Conservation (phyloP, 2,888 invertebrate genomes). For the Danaus chrysippus region DNA sequence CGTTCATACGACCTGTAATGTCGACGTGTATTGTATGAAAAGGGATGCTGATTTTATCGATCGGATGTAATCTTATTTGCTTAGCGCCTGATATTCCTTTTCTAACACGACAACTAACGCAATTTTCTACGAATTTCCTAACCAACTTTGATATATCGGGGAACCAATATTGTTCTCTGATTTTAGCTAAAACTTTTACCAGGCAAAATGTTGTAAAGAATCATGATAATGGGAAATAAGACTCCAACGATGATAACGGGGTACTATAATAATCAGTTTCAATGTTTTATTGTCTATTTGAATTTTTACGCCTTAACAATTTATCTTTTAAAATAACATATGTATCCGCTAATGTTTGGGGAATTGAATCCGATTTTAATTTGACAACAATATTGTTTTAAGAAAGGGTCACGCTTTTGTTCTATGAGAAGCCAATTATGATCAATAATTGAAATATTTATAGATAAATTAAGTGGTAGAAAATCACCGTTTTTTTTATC, state of each 20-base stretch:
- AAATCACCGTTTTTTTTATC: too few relatives aligned
- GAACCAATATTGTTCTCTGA: too few relatives aligned
- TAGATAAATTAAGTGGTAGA: too few relatives aligned
- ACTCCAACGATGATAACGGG: constrained; percentile 18
- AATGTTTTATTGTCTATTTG: constrained; percentile 20
- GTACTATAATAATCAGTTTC: constrained; percentile 22
- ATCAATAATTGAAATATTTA: background rate
- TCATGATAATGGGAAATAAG: constrained; percentile 18
- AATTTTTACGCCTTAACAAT: constrained; percentile 25
- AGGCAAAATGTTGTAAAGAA: constrained; percentile 21
- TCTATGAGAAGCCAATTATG: constrained; percentile 11
- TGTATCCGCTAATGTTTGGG: constrained; percentile 16
- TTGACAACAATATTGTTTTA: constrained; percentile 18
- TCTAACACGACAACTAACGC: too few relatives aligned
- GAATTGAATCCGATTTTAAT: constrained; percentile 20
- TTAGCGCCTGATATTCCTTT: too few relatives aligned
- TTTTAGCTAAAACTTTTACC: constrained; percentile 25
- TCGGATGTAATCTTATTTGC: too few relatives aligned
- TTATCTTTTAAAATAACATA: constrained; percentile 22
- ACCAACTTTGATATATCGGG: too few relatives aligned
- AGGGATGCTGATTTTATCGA: too few relatives aligned
- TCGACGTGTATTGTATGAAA: too few relatives aligned
- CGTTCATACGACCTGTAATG: too few relatives aligned
- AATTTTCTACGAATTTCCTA: too few relatives aligned
- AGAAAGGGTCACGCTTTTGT: constrained; percentile 9